These are phyloP conservation scores for Dryocosmus kuriphilus DNA, from an alignment of 2,888 invertebrate genomes.

Conservation along the genomic window DNA sequence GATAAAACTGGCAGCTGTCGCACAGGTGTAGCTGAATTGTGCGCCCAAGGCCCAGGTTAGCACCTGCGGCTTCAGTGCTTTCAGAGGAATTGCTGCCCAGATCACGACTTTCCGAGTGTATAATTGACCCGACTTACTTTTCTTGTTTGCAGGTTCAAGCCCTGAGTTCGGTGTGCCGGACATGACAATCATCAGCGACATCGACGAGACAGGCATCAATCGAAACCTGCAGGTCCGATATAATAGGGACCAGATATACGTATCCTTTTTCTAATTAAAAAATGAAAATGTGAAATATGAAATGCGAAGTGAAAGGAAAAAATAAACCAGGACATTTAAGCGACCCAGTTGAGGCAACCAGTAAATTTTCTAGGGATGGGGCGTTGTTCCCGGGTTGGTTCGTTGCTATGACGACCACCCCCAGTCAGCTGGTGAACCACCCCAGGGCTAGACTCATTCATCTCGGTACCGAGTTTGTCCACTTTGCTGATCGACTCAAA, in stretches of 20 bases:
- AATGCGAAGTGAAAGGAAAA: not conserved
- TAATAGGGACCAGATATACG: slow-evolving; percentile 90
- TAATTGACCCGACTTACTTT: slow-evolving; percentile 34
- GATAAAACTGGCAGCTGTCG: slow-evolving; percentile 54
- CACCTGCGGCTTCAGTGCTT: slow-evolving; percentile 56
- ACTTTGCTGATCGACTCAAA: slow-evolving; percentile 65
- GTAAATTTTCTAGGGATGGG: slow-evolving; percentile 69
- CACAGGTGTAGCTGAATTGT: slow-evolving; percentile 58
- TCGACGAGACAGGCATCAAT: slow-evolving; percentile 93
- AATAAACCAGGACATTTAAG: slow-evolving; percentile 13
- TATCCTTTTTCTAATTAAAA: slow-evolving; percentile 84
- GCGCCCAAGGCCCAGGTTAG: slow-evolving; percentile 44
- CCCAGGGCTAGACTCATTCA: slow-evolving; percentile 71
- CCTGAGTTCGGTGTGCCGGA: slow-evolving; percentile 90
- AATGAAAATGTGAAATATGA: slow-evolving; percentile 28
- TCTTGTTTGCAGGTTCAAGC: slow-evolving; percentile 77
- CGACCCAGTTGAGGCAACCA: slow-evolving; percentile 31
- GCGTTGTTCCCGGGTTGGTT: slow-evolving; percentile 73
- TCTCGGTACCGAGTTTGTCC: slow-evolving; percentile 63
- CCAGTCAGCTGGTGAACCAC: slow-evolving; percentile 74
- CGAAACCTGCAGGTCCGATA: slow-evolving; percentile 91
- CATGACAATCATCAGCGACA: slow-evolving; percentile 94
- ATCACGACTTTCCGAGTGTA: not conserved
- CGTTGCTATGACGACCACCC: slow-evolving; percentile 74
- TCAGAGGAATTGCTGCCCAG: slow-evolving; percentile 20